Conservation (phyloP, 2,113 vertebrate species). For the Anguilla rostrata region DNA sequence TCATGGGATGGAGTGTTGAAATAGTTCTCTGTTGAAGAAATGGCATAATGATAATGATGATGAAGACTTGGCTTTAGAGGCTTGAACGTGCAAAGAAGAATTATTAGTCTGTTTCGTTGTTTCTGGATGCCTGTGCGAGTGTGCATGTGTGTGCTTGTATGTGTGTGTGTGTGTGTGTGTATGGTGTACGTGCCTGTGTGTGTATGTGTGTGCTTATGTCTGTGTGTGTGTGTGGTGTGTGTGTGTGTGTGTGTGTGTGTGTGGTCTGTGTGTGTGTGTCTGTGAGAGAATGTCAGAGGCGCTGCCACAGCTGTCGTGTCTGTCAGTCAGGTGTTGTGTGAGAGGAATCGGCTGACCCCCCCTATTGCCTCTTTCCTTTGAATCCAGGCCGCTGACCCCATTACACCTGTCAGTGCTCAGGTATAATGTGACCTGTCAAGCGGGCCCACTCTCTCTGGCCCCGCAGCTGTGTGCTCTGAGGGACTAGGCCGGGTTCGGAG, state of each 20-base stretch:
- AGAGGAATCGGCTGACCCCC: constrained; percentile 50
- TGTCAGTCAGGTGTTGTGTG: constrained; percentile 45
- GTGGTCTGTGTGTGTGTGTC: neutral
- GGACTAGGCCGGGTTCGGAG: neutral
- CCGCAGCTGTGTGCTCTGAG: constrained; percentile 44
- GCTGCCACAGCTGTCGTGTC: constrained; percentile 44
- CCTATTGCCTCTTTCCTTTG: constrained; percentile 1
- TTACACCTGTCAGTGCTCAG: constrained; percentile 61
- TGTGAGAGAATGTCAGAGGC: neutral
- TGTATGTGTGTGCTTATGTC: neutral
- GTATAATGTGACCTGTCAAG: constrained; percentile 62
- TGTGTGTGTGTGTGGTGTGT: neutral
- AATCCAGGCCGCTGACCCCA: constrained; percentile 53
- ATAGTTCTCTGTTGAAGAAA: neutral
- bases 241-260: neutral
- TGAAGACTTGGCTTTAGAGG: neutral
- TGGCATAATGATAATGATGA: neutral
- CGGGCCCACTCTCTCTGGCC: constrained; percentile 43
- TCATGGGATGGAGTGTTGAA: neutral
- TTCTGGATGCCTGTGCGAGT: neutral
- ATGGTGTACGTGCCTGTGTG: neutral
- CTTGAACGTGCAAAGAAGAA: no score
- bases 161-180: neutral
- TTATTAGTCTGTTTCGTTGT: neutral
- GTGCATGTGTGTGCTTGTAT: neutral